Evolutionary conservation across 53 echinoderm and acorn worm species (phyloP).

Genomic region (Arbacia lixula): DNA sequence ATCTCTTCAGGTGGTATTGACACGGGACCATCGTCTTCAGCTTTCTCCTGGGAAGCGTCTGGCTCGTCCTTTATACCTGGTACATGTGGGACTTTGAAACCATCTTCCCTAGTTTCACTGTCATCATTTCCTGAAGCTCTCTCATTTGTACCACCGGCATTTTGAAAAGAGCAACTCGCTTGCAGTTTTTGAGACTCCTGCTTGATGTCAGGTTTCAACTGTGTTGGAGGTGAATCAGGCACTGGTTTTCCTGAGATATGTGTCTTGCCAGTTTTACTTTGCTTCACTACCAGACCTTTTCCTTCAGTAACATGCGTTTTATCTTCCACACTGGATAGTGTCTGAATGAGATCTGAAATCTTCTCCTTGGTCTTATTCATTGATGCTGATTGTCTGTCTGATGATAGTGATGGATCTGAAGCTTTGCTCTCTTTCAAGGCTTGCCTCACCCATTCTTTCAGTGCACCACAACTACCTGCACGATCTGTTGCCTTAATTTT

Average conservation of each 20-base stretch:
- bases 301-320: slow-evolving; percentile 82
- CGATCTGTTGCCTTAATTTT: slow-evolving; percentile 47
- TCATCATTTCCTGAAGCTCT: slow-evolving; percentile 24
- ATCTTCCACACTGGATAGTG: slow-evolving; percentile 79
- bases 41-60: slow-evolving; percentile 51
- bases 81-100: slow-evolving; percentile 69
- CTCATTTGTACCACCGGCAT: slow-evolving; percentile 9
- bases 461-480: slow-evolving; percentile 49
- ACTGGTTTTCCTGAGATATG: slow-evolving; percentile 73
- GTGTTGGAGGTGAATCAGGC: slow-evolving; percentile 53
- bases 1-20: slow-evolving; percentile 96
- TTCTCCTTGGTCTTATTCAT: slow-evolving; percentile 82
- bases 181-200: slow-evolving; percentile 13
- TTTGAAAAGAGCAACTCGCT: slow-evolving; percentile 39
- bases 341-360: slow-evolving; percentile 87
- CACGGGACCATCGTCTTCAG: slow-evolving; percentile 72
- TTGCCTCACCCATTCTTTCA: slow-evolving; percentile 91
- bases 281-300: slow-evolving; percentile 83
- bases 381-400: slow-evolving; percentile 62
- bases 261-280: slow-evolving; percentile 76
- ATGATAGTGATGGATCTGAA: slow-evolving; percentile 81
- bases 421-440: slow-evolving; percentile 88
- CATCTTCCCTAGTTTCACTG: slow-evolving; percentile 34
- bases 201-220: slow-evolving; percentile 18
- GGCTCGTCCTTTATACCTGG: slow-evolving; percentile 54